Evolutionary conservation across 2,888 invertebrate genomes (phyloP), one percentile per base, ranked within the genome.

Genomic region (Gasteruption jaculator): DNA sequence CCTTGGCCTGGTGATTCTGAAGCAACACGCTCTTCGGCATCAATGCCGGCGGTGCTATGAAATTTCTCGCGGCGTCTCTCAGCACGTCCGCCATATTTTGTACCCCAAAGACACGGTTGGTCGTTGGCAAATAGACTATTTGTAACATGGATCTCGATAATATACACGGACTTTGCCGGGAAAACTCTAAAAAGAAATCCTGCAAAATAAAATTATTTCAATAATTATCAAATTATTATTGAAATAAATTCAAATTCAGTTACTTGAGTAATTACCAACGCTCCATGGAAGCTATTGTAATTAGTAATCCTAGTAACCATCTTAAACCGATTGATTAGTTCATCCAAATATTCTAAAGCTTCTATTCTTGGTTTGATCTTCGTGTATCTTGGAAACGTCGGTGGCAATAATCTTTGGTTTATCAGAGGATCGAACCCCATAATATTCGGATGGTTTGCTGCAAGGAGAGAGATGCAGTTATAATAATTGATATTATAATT

Each of bases 381-480:
- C 0, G 94, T 92, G 71, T 93, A 95, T 14, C 97, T 82, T 0
- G 97, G 97, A 76, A 97, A 99, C 12, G 97, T 95, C 0, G 97
- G 95, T n/a, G 97, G 97, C 40, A 97, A 76, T 35, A 95, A 76
- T 29, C 94, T 81, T 72, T 95, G 95, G 74, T 97, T 97, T 30
- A 95, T 87, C 71, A 93, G 83, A 3, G 95, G 93, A 63, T 96
- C 94, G 73, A 97, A 97, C 1, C 96, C 96, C 78, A 91, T 83
- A n/a, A 86, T 81, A 65, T 83, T 83, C 5, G 85, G 85, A 47
- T 81, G 79, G 56, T 86, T 85, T 11, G 78, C 82, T 83, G 60
- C 35, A 56, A 52, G 43, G 46, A 39, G 30, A n/a, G n/a, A n/a
- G 40, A 25, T 11, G 32, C 10, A 12, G n/a, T 24, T 40, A 1